Conservation (phyloP, 2,113 vertebrate genomes). For the Serilophus lunatus region DNA sequence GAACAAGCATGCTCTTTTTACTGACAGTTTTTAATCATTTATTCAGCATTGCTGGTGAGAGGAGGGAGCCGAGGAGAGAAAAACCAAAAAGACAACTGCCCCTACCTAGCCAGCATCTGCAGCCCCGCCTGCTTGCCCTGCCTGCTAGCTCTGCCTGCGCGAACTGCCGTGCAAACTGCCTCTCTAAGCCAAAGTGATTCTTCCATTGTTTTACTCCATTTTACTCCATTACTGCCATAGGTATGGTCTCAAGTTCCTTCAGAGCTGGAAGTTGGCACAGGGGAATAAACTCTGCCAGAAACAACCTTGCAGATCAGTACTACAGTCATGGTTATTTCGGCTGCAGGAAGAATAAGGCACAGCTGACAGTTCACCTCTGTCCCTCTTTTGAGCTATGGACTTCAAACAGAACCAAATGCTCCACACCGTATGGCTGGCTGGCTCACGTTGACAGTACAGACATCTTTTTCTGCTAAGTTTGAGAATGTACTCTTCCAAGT, state of each 20-base stretch:
- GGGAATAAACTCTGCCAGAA: not conserved
- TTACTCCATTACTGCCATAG: not conserved
- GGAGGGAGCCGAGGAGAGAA: too few relatives aligned
- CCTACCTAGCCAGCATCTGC: too few relatives aligned
- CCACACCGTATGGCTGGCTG: not conserved
- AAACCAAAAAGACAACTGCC: too few relatives aligned
- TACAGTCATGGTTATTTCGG: not conserved
- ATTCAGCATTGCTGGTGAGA: too few relatives aligned
- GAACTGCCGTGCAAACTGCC: too few relatives aligned
- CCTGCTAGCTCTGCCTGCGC: too few relatives aligned
- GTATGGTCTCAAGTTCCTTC: fast-evolving
- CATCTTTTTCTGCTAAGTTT: not conserved
- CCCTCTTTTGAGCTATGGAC: not conserved
- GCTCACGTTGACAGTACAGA: not conserved
- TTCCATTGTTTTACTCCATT: not conserved
- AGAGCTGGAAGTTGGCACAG: not conserved
- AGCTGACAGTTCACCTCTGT: not conserved
- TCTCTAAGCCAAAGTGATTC: not conserved
- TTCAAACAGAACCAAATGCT: not conserved
- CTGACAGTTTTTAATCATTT: too few relatives aligned
- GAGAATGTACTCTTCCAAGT: not conserved
- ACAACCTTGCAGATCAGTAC: not conserved
- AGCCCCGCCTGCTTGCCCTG: too few relatives aligned
- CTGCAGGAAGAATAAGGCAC: not conserved
- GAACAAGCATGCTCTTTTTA: too few relatives aligned